Base-by-base conservation (phyloP, 2,888 invertebrate species). In the Herminia tarsipennalis region DNA sequence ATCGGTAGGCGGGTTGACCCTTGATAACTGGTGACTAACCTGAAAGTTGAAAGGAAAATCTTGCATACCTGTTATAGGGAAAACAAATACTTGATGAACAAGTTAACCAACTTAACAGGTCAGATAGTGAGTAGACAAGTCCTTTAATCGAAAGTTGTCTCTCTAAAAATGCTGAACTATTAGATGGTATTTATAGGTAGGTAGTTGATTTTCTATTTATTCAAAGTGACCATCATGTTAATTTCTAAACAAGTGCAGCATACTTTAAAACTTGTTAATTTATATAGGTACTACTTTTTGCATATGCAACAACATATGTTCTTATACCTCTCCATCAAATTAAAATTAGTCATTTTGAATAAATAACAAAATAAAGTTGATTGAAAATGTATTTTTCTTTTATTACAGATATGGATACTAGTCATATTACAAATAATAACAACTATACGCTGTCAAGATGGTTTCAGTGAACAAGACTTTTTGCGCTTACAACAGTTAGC, bases 391-490 rank as follows among this genome's bases (percentile, higher is more conserved):
- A 12, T 4, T 47, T 68, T 58, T 66, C 56, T 70, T 68, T 66
- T 44, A 51, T 92, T 90, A 44, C 91, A 92, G 92, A 86, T 91
- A 84, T 84, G 86, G 84, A 77, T 88, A 81, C 80, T 92, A 82
- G 82, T 86, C 75, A 71, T 84, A 64, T 74, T 82, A 66, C 75
- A 83, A 70, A 56, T 85, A 50, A 66, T 83, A 64, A 69, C 72
- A 55, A 69, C 65, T 50, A 70, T 68, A 52, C 70, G 70, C 72
- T 84, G 88, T 74, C 89, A 91, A 76, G 85, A 91, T 79, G 86
- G 81, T 52, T 88, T 78, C 68, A 66, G 78, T 53, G 78, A 89
- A 50, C 83, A 82, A 54, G 88, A 89, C 39, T 62, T 85, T 20
- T 70, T 86, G 39, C 83, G 86, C 25, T 78, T 81, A 47, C 83